A percentile compares a stretch with the other conserved stretches of the same genome.
Conservation (phyloP, 2,888 invertebrate genomes). For the Dermolepida albohirtum region DNA sequence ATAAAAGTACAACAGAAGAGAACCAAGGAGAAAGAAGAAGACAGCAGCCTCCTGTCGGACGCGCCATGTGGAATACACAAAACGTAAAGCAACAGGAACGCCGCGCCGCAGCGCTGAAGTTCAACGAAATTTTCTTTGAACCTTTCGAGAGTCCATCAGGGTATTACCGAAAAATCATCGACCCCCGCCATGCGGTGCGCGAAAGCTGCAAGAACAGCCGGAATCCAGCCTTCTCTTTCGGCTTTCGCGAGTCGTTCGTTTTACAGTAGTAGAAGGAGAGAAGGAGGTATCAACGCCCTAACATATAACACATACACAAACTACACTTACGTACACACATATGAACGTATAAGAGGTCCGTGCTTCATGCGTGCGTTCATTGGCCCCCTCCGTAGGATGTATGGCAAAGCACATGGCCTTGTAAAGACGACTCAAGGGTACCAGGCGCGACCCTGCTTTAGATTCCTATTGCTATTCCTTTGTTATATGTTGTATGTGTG, state of each 20-base stretch:
- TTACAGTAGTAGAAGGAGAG: neutral
- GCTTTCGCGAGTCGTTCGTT: constrained; percentile 4
- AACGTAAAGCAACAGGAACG: constrained; percentile 17
- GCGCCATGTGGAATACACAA: constrained; percentile 6
- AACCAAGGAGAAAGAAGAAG: constrained; percentile 8
- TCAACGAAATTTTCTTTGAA: constrained; percentile 32
- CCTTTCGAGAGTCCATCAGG: constrained; percentile 18
- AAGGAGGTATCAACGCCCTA: neutral
- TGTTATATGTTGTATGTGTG: constrained; percentile 40
- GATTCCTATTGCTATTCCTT: constrained; percentile 48
- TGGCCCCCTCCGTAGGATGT: constrained; percentile 47
- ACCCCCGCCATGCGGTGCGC: constrained; percentile 12
- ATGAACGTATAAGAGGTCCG: neutral
- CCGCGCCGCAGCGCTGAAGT: constrained; percentile 16
- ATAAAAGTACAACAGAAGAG: constrained; percentile 14
- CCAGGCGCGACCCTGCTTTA: constrained; percentile 51
- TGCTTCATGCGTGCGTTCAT: constrained; percentile 43
- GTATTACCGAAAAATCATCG: constrained; percentile 28
- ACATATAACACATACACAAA: neutral
- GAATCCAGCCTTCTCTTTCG: constrained; percentile 1
- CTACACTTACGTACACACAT: neutral
- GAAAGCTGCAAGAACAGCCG: neutral
- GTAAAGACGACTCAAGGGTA: constrained; percentile 51
- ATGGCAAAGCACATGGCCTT: constrained; percentile 49
- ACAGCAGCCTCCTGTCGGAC: neutral